These are phyloP conservation scores for Agriotes lineatus DNA, from an alignment of 2,888 invertebrate species.

Conservation along the genomic window DNA sequence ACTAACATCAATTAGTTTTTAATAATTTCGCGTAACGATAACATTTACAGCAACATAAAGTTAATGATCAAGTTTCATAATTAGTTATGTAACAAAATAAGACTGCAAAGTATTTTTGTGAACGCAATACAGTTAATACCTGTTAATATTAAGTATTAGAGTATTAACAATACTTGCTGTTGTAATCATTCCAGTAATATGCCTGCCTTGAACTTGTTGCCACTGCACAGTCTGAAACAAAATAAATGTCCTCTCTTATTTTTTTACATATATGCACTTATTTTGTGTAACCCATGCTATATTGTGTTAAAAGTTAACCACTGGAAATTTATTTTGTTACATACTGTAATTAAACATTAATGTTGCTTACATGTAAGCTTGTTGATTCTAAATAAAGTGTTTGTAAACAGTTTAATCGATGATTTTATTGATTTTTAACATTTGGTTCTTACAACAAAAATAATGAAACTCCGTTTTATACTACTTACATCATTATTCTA, in stretches of 20 bases:
- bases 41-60: constrained; percentile 15
- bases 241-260: constrained; percentile 31
- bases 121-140: constrained; percentile 46
- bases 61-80: constrained; percentile 35
- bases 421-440: neutral
- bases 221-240: constrained; percentile 41
- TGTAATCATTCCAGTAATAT: constrained; percentile 40
- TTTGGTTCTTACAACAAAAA: no score
- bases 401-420: constrained; percentile 43
- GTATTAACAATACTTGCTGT: constrained; percentile 35
- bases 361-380: constrained; percentile 59
- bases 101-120: constrained; percentile 50
- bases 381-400: constrained; percentile 56
- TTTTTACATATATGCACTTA: neutral
- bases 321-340: constrained; percentile 40
- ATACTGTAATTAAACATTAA: constrained; percentile 43
- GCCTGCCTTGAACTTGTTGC: constrained; percentile 45
- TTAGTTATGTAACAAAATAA: constrained; percentile 47
- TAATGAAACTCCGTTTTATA: no score
- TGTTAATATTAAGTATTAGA: constrained; percentile 40
- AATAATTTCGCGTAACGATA: neutral
- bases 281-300: neutral
- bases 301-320: neutral
- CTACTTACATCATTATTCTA: no score
- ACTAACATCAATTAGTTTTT: no score